phyloP scores from a whole-genome alignment of 2,888 invertebrate genomes.

The Seira musarum region DNA sequence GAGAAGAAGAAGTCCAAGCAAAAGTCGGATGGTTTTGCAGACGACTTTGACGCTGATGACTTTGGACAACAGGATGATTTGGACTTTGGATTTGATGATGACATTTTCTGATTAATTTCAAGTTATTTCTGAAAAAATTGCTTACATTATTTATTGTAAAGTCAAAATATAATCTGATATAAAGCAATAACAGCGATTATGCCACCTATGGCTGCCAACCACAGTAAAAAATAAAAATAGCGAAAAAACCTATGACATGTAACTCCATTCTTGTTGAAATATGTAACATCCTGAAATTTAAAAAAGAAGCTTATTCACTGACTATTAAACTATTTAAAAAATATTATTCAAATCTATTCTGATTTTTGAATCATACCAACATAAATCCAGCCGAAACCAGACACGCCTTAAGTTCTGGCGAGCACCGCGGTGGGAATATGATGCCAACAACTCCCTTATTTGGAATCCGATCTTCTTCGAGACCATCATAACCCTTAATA shows the following conservation, averaged over 20 bases:
- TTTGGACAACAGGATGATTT: conserved; percentile 7
- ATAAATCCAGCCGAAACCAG: conserved; percentile 53
- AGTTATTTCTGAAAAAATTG: background rate
- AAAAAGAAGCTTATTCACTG: background rate
- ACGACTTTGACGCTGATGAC: conserved; percentile 39
- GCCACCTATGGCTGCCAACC: background rate
- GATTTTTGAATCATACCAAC: conserved; percentile 31
- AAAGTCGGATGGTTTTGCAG: conserved; percentile 18
- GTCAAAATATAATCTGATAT: no score
- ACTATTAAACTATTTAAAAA: background rate
- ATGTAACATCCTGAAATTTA: conserved; percentile 43
- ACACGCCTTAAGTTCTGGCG: conserved; percentile 49
- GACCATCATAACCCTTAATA: conserved; percentile 52
- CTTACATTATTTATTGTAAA: background rate
- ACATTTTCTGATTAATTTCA: background rate
- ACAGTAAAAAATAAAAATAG: background rate
- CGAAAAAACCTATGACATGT: conserved; percentile 32
- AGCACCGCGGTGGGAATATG: conserved; percentile 54
- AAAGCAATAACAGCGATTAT: background rate
- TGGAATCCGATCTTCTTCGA: conserved; percentile 39
- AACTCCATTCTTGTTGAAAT: conserved; percentile 32
- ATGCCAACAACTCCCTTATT: conserved; percentile 45
- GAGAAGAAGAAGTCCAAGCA: conserved; percentile 5
- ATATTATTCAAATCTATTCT: background rate
- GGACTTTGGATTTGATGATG: conserved; percentile 33